These are phyloP conservation scores for Cantharis rustica DNA, from an alignment of 2,888 invertebrate species.

Conservation along the genomic window DNA sequence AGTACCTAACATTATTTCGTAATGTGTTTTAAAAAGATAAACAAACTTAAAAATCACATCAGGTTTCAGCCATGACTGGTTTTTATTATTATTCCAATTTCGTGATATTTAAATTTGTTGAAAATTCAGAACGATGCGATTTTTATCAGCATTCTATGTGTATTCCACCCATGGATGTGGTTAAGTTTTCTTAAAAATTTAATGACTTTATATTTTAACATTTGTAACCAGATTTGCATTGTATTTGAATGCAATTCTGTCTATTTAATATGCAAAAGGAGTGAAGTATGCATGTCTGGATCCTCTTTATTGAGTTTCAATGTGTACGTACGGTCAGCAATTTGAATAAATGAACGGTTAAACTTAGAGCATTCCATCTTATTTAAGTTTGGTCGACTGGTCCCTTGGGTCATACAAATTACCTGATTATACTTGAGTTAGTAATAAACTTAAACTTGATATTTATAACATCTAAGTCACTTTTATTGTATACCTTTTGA, in stretches of 20 bases:
- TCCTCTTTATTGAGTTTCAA: conserved; percentile 47
- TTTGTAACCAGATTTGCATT: conserved; percentile 13
- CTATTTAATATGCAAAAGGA: conserved; percentile 44
- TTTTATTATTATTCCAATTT: background rate
- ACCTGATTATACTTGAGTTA: conserved; percentile 43
- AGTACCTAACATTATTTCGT: background rate
- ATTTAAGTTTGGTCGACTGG: conserved; percentile 44
- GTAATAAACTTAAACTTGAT: conserved; percentile 35
- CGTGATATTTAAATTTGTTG: background rate
- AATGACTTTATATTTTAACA: conserved; percentile 1
- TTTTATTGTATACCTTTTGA: conserved; percentile 30
- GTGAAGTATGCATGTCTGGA: conserved; percentile 43
- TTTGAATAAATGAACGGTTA: conserved; percentile 47
- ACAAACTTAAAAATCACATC: background rate
- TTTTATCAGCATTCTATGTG: background rate
- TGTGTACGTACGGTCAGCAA: conserved; percentile 47
- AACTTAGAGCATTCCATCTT: conserved; percentile 46
- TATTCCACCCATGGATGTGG: background rate
- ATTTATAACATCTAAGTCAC: conserved; percentile 33
- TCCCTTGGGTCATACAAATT: conserved; percentile 47
- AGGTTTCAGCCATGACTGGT: background rate
- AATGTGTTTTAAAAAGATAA: background rate
- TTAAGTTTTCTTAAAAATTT: background rate
- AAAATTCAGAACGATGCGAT: background rate
- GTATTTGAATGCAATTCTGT: conserved; percentile 14